Evolutionary conservation across 2,113 vertebrate genomes (phyloP).

Genomic region (Illadopsis cleaveri): DNA sequence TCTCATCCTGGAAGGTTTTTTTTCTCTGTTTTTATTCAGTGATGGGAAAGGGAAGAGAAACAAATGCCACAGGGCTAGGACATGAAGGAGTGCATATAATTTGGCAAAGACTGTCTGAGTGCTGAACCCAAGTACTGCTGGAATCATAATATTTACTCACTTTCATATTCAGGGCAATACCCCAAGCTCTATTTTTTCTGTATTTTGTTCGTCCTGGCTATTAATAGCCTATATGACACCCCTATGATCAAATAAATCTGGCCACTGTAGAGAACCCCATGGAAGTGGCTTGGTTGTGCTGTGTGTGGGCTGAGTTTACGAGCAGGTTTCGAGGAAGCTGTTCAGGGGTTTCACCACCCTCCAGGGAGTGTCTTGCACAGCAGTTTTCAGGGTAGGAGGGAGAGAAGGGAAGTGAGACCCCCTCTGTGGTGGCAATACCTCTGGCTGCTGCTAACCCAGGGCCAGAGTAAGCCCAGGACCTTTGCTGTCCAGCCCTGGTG

Average conservation of each 20-base stretch:
- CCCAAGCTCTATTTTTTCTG: neutral
- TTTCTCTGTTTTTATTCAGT: neutral
- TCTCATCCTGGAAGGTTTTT: neutral
- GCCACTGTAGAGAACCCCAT: neutral
- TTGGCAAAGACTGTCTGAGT: neutral
- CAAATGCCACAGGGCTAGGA: neutral
- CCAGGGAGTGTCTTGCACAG: neutral
- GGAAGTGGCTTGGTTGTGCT: neutral
- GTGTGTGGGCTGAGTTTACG: slow-evolving; percentile 20
- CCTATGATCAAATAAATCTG: neutral
- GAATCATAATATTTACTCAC: neutral
- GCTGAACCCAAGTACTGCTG: neutral
- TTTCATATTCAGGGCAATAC: neutral
- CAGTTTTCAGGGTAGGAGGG: neutral
- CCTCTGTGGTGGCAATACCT: neutral
- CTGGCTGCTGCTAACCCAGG: rapidly evolving
- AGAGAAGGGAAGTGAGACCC: neutral
- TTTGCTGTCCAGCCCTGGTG: neutral
- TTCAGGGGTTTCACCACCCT: neutral
- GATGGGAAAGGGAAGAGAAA: neutral
- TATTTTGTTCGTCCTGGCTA: neutral
- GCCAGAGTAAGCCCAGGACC: neutral
- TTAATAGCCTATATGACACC: slow-evolving; percentile 7
- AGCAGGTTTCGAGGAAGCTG: neutral
- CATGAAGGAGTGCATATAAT: neutral